A percentile compares a stretch with the other conserved stretches of the same genome.
These are phyloP conservation scores for Nesidiocoris tenuis DNA, from an alignment of 2,888 invertebrate genomes.

Conservation along the genomic window DNA sequence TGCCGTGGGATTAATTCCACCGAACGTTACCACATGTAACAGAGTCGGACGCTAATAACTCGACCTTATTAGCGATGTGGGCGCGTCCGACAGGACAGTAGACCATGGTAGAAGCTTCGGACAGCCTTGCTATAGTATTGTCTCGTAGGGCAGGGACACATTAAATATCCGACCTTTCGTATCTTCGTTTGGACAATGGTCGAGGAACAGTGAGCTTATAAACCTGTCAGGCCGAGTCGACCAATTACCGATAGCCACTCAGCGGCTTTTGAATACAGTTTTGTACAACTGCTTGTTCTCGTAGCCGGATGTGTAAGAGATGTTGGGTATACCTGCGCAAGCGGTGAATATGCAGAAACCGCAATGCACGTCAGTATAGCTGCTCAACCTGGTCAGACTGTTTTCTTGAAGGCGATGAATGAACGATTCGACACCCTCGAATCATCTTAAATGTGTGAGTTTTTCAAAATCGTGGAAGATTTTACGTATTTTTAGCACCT, in stretches of 20 bases:
- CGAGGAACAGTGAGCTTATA: neutral
- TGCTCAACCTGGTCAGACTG: too few relatives aligned
- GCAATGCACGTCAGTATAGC: too few relatives aligned
- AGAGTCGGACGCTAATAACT: conserved; percentile 7
- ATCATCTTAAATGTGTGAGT: too few relatives aligned
- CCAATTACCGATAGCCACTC: conserved; percentile 12
- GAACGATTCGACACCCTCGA: too few relatives aligned
- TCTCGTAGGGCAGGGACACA: neutral
- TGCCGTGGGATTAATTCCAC: conserved; percentile 1
- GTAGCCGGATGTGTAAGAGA: too few relatives aligned
- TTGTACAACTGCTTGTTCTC: neutral
- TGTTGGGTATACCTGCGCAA: too few relatives aligned
- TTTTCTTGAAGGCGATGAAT: too few relatives aligned
- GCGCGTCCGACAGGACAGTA: neutral
- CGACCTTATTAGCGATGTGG: conserved; percentile 1
- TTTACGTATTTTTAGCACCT: too few relatives aligned
- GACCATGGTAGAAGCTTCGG: neutral
- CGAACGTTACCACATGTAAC: neutral
- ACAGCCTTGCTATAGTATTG: neutral
- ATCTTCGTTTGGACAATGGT: conserved; percentile 1
- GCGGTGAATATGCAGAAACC: too few relatives aligned
- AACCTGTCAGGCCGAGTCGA: conserved; percentile 3
- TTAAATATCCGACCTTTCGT: neutral
- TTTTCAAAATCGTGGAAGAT: too few relatives aligned
- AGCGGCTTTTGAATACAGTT: neutral